Conservation (phyloP, 2,888 invertebrate genomes). For the Trachelus stipa region DNA sequence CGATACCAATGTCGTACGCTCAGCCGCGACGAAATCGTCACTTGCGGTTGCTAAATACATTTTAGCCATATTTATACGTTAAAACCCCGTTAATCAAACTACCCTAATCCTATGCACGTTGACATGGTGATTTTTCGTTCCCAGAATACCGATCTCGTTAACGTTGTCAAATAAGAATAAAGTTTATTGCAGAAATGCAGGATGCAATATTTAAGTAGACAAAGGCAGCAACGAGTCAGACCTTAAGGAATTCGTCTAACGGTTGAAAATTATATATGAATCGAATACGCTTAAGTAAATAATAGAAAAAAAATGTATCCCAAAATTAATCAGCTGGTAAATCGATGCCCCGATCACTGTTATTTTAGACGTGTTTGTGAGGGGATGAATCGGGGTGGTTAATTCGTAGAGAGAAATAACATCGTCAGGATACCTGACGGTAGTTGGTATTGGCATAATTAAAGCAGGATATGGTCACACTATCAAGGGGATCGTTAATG, state of each 20-base stretch:
- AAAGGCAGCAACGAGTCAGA: neutral
- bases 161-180: neutral
- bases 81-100: conserved; percentile 17
- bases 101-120: conserved; percentile 9
- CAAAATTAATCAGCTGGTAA: neutral
- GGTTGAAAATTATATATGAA: neutral
- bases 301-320: neutral
- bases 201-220: neutral
- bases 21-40: neutral
- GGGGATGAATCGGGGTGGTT: conserved; percentile 23
- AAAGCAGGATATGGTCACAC: conserved; percentile 19
- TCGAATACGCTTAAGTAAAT: neutral
- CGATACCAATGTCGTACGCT: neutral
- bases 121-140: neutral
- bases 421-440: conserved; percentile 26
- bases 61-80: conserved; percentile 16
- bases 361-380: conserved; percentile 8
- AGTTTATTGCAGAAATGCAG: rapidly evolving
- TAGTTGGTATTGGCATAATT: conserved; percentile 28
- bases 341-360: conserved; percentile 13
- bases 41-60: neutral
- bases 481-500: neutral
- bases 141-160: neutral
- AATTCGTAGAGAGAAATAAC: conserved; percentile 27
- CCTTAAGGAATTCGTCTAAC: neutral